Percentiles rank a stretch among this genome's conserved stretches.
phyloP scores from a whole-genome alignment of 2,797 vertebrate species.

The Onychomys arenicola region DNA sequence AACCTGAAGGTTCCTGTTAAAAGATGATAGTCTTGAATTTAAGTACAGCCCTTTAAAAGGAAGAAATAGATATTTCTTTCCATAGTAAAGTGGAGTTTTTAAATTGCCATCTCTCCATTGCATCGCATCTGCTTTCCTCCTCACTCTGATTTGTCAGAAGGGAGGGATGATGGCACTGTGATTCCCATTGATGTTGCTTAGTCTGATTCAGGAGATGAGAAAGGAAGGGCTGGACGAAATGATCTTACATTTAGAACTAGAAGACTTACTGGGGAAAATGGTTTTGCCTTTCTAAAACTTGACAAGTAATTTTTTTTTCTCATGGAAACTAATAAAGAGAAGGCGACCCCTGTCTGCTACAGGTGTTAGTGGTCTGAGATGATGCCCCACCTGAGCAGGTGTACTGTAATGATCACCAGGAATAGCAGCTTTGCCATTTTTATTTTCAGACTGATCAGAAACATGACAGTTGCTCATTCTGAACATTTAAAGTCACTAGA shows the following conservation, averaged over 20 bases:
- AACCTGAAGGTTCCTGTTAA: not conserved
- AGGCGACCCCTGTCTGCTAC: not conserved
- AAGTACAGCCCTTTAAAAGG: not conserved
- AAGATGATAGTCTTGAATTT: not conserved
- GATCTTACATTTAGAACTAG: conserved; percentile 19
- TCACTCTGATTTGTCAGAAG: conserved; percentile 32
- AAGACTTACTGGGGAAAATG: not conserved
- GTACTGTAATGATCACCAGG: not conserved
- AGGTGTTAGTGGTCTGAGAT: not conserved
- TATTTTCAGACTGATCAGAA: conserved; percentile 34
- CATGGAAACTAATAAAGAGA: not conserved
- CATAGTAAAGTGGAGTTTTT: not conserved
- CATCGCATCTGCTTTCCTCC: not conserved
- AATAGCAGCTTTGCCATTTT: not conserved
- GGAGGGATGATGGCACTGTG: not conserved
- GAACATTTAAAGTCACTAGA: conserved; percentile 40
- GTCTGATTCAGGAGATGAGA: not conserved
- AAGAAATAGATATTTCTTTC: not conserved
- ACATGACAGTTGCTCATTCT: conserved; percentile 39
- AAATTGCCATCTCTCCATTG: not conserved
- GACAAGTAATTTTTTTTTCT: not conserved
- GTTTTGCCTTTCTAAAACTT: conserved; percentile 23
- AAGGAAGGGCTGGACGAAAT: not conserved
- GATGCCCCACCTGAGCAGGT: not conserved
- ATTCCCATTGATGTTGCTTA: conserved; percentile 40